Evolutionary conservation across 2,113 vertebrate genomes (phyloP).

Genomic region (Odontesthes bonariensis): DNA sequence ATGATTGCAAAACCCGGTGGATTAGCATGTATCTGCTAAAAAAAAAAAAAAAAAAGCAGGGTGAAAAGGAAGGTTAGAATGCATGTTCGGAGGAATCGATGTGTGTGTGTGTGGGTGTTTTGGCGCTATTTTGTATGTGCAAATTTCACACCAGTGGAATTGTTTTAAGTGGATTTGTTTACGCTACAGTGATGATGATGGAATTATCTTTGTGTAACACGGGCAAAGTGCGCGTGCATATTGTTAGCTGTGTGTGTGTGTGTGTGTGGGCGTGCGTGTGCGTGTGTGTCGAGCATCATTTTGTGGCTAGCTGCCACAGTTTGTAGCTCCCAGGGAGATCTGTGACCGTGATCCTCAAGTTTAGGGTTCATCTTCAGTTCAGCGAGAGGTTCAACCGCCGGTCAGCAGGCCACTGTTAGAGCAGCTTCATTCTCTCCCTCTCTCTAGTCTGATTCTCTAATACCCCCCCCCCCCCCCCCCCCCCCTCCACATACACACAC

Average conservation of each 20-base stretch:
- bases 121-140: neutral
- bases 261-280: slow-evolving; percentile 28
- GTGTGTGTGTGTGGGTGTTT: slow-evolving; percentile 10
- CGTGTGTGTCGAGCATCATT: slow-evolving; percentile 49
- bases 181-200: slow-evolving; percentile 40
- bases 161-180: slow-evolving; percentile 55
- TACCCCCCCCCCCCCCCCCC: slow-evolving; percentile 5
- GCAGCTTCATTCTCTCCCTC: slow-evolving; percentile 50
- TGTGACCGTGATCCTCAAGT: slow-evolving; percentile 82
- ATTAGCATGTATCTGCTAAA: slow-evolving; percentile 37
- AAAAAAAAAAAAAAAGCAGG: slow-evolving; percentile 1
- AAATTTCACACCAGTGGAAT: slow-evolving; percentile 45
- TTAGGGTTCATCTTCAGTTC: slow-evolving; percentile 85
- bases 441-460: slow-evolving; percentile 50
- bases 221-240: slow-evolving; percentile 11
- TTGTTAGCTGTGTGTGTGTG: slow-evolving; percentile 10
- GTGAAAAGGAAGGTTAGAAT: slow-evolving; percentile 38
- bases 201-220: slow-evolving; percentile 47
- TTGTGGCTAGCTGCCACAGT: slow-evolving; percentile 59
- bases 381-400: slow-evolving; percentile 82
- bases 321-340: slow-evolving; percentile 80
- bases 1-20: slow-evolving; percentile 53
- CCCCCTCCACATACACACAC: slow-evolving; percentile 3
- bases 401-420: slow-evolving; percentile 78
- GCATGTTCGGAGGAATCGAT: slow-evolving; percentile 36